A percentile compares a stretch with the other conserved stretches of the same genome.
Evolutionary conservation across 2,113 vertebrate species (phyloP).

Genomic region (Sciurus niger): DNA sequence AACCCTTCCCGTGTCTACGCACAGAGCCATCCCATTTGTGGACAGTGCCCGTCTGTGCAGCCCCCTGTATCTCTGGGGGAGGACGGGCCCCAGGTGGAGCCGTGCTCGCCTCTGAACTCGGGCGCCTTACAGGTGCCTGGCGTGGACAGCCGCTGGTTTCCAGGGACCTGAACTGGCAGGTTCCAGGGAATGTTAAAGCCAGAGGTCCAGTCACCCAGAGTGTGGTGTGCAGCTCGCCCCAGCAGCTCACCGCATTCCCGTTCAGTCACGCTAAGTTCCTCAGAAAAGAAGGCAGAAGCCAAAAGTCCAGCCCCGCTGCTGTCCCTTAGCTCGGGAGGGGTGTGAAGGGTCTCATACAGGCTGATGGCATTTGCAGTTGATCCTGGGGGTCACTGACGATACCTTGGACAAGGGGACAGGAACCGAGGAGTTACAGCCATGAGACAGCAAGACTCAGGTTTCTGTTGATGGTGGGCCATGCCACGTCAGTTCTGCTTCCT

Average conservation of each 20-base stretch:
- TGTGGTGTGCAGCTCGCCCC: fast-evolving
- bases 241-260: background rate
- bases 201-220: fast-evolving
- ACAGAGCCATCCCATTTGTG: fast-evolving
- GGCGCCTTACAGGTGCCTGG: background rate
- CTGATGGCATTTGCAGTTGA: background rate
- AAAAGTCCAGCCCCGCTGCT: background rate
- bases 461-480: fast-evolving
- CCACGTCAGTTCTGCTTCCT: background rate
- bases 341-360: fast-evolving
- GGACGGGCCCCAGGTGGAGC: background rate
- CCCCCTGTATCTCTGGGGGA: background rate
- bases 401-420: fast-evolving
- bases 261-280: background rate
- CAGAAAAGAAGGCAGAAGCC: background rate
- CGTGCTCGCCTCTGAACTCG: background rate
- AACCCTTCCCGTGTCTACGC: background rate
- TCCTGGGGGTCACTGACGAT: background rate
- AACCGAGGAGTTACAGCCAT: background rate
- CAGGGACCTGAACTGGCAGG: background rate
- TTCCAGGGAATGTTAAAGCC: too few relatives aligned
- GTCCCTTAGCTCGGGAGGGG: too few relatives aligned
- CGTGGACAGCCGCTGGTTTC: background rate
- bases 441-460: background rate
- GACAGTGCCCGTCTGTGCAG: too few relatives aligned